phyloP scores from a whole-genome alignment of 2,797 vertebrate species.

The Setipinna tenuifilis region DNA sequence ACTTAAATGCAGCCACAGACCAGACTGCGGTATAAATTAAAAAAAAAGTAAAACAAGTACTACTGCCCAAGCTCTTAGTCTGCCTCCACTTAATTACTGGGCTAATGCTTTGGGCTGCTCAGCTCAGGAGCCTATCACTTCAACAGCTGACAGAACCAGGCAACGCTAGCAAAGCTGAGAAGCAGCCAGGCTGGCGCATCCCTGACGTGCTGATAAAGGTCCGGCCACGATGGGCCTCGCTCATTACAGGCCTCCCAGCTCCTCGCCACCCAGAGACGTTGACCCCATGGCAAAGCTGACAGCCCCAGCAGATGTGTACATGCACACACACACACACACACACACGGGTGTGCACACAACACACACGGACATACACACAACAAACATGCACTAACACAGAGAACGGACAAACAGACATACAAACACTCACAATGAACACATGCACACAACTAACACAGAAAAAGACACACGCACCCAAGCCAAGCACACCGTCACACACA shows the following conservation, averaged over 20 bases:
- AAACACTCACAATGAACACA: background rate
- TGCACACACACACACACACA: background rate
- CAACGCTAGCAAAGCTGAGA: background rate
- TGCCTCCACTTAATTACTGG: background rate
- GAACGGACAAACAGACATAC: background rate
- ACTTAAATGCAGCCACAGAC: background rate
- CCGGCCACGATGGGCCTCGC: background rate
- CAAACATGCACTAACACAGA: background rate
- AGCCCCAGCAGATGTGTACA: background rate
- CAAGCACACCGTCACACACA: background rate
- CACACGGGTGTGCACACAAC: background rate
- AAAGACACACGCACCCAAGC: background rate
- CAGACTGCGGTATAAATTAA: background rate
- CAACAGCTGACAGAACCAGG: background rate
- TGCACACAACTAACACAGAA: background rate
- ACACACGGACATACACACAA: background rate
- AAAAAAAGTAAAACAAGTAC: background rate
- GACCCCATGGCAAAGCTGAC: background rate
- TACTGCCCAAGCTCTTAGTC: background rate
- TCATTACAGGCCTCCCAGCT: constrained; percentile 1
- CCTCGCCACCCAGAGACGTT: background rate
- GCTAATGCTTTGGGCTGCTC: background rate
- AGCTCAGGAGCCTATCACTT: background rate
- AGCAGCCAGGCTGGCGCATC: background rate
- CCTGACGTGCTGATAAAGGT: background rate